Percentiles rank a stretch among this genome's conserved stretches.
Conservation (phyloP, 2,797 vertebrate species). For the Pagetopsis macropterus region DNA sequence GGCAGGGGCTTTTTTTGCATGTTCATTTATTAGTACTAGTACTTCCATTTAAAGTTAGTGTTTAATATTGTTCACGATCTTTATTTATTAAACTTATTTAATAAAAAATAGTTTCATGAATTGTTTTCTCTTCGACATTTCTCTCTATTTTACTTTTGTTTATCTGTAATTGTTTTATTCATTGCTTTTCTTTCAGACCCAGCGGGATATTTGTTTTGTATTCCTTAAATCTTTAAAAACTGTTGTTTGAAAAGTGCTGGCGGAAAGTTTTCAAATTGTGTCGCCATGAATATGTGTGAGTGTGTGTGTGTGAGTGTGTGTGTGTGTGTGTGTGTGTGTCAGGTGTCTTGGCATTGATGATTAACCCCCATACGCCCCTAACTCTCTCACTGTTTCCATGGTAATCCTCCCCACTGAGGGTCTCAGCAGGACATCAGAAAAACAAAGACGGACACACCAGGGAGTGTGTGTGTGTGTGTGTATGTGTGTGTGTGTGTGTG, state of each 20-base stretch:
- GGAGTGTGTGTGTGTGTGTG: constrained; percentile 33
- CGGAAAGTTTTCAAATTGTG: background rate
- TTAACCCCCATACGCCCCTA: constrained; percentile 10
- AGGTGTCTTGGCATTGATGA: constrained; percentile 32
- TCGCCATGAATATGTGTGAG: background rate
- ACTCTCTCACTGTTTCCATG: constrained; percentile 70
- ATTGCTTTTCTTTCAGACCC: background rate
- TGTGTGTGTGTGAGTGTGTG: constrained; percentile 28
- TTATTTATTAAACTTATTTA: no score
- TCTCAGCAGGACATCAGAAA: constrained; percentile 69
- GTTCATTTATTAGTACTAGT: no score
- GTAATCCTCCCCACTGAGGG: constrained; percentile 61
- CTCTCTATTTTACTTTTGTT: background rate
- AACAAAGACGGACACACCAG: constrained; percentile 70
- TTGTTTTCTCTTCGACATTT: background rate
- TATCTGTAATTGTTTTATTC: constrained; percentile 10
- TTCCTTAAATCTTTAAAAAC: background rate
- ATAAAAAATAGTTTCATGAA: background rate
- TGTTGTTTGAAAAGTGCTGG: constrained; percentile 5
- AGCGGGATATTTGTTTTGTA: background rate
- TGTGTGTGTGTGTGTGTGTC: constrained; percentile 14
- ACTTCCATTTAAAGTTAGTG: no score
- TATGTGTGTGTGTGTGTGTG: constrained; percentile 2
- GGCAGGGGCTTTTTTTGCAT: no score
- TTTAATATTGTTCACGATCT: no score